Evolutionary conservation across 2,797 vertebrate genomes (phyloP).

Genomic region (Chaetodon trifasciatus): DNA sequence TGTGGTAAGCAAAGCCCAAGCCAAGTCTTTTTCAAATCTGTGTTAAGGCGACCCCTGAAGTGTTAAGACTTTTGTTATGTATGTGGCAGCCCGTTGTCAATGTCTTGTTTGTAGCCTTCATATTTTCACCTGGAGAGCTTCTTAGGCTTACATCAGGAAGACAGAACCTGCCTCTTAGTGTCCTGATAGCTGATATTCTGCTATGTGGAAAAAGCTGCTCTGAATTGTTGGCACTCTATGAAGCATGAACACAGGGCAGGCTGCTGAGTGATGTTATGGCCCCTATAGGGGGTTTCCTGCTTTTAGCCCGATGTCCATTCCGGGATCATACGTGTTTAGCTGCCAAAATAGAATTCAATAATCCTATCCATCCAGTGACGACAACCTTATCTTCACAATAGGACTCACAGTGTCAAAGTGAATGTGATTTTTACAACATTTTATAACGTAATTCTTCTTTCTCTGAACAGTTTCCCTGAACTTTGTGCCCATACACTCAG

Average conservation of each 20-base stretch:
- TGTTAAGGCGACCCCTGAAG: conserved; percentile 38
- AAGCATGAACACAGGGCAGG: conserved; percentile 24
- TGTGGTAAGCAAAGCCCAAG: conserved; percentile 12
- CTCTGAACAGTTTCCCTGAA: background rate
- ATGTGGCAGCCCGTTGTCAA: conserved; percentile 35
- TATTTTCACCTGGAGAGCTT: conserved; percentile 41
- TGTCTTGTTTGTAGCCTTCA: conserved; percentile 41
- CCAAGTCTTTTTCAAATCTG: conserved; percentile 42
- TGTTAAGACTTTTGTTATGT: conserved; percentile 74
- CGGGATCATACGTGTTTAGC: conserved; percentile 29
- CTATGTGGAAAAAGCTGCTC: conserved; percentile 47
- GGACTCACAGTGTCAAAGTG: background rate
- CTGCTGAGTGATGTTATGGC: conserved; percentile 59
- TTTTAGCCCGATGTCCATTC: conserved; percentile 53
- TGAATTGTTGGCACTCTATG: conserved; percentile 21
- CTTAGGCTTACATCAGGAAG: conserved; percentile 21
- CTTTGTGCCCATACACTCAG: background rate
- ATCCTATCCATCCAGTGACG: background rate
- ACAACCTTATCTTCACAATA: background rate
- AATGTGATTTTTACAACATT: background rate
- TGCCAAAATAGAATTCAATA: conserved; percentile 41
- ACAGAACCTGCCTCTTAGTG: conserved; percentile 33
- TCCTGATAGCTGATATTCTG: conserved; percentile 26
- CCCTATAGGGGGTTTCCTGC: conserved; percentile 44
- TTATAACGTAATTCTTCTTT: background rate